These are phyloP conservation scores for Drosophila equinoxialis DNA, from an alignment of 1,140 invertebrate species.

Conservation along the genomic window DNA sequence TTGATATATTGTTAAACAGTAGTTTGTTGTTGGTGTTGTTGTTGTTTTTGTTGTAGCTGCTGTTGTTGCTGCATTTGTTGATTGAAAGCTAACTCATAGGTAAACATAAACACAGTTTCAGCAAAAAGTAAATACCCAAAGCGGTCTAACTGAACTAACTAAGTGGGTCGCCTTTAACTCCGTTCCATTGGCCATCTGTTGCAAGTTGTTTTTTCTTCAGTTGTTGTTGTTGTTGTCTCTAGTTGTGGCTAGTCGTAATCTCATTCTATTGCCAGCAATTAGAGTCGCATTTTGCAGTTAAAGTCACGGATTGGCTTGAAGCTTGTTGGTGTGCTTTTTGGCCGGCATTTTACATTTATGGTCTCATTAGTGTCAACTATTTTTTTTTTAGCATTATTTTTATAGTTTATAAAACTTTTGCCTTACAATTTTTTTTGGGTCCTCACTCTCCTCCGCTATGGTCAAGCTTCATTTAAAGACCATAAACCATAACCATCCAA, in stretches of 20 bases:
- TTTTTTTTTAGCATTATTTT: constrained; percentile 26
- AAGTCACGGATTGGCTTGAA: constrained; percentile 38
- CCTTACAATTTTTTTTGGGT: neutral
- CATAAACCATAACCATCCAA: neutral
- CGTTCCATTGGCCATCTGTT: constrained; percentile 70
- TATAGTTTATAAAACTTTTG: constrained; percentile 22
- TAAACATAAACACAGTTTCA: constrained; percentile 66
- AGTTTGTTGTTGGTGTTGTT: constrained; percentile 48
- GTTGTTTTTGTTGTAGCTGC: constrained; percentile 42
- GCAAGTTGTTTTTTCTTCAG: constrained; percentile 25
- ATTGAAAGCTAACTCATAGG: constrained; percentile 59
- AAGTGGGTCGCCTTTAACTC: constrained; percentile 63
- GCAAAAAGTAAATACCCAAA: constrained; percentile 70
- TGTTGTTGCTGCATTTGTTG: constrained; percentile 42
- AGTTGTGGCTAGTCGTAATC: constrained; percentile 46
- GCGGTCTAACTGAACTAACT: constrained; percentile 41
- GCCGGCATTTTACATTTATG: constrained; percentile 62
- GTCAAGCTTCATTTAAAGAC: neutral
- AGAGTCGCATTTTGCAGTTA: constrained; percentile 53
- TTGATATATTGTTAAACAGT: constrained; percentile 81
- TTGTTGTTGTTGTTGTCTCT: no score
- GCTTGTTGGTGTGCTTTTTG: constrained; percentile 30
- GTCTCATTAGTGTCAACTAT: constrained; percentile 74
- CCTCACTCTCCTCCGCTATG: neutral
- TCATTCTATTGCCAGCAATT: constrained; percentile 74